Evolutionary conservation across 1,140 invertebrate species (phyloP), one percentile per base, ranked within the genome.

Genomic region (Drosophila repleta): DNA sequence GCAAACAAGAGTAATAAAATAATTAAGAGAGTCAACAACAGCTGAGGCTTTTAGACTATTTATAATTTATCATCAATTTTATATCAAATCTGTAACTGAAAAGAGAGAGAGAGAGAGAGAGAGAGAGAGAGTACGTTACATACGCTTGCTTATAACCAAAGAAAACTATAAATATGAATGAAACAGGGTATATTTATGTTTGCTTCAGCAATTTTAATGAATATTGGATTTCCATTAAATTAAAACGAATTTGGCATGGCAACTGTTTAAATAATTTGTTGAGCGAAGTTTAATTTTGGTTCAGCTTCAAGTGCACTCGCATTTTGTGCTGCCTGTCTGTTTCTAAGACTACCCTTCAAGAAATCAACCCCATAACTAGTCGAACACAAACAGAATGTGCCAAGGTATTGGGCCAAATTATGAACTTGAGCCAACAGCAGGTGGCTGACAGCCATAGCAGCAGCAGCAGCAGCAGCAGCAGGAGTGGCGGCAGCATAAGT

Each of bases 401-500:
- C 64, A 60, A 26, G 43, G 62, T 66, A 71, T 58, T 62, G 37
- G 46, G 53, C 18, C 24, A 66, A 71, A 76, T 78, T 77, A 70
- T 87, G 74, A 66, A 66, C 46, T 70, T 67, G 49, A 64, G 53
- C 64, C 87, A 71, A 74, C 82, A 87, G 82, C 81, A 85, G 81
- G 81, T 85, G 81, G 77, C 71, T 72, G 58, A n/a, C 49, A 52
- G 24, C 45, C 29, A 24, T 4, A 24, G 24, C 24, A 2, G 4
- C 24, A 24, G 24, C 24, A 24, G 32, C 43, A 35, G 29, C 39
- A 35, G 20, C 35, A 24, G 24, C 24, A 24, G 32, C 43, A 35
- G 29, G 26, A 35, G 20, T 24, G 21, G 10, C 21, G 46, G 37
- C 10, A 62, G 46, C 32, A 3, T 35, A 35, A 35, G 32, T 13